Percentiles rank a stretch among this genome's conserved stretches.
Conservation (phyloP, 1,140 invertebrate species). For the Drosophila busckii region DNA sequence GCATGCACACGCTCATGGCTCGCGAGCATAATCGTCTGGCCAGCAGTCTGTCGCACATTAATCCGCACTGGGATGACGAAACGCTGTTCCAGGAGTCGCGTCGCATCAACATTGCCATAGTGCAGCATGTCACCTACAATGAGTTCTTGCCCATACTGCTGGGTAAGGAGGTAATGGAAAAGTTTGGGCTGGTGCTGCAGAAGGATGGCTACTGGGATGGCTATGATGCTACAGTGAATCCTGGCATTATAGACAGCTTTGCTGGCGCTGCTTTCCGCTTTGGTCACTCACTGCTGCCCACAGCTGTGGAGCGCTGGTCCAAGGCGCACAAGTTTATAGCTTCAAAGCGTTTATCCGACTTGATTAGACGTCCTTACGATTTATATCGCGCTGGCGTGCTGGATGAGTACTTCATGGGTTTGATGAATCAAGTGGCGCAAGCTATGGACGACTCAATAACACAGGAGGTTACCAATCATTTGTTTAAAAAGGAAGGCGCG, state of each 20-base stretch:
- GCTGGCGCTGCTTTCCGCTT: conserved; percentile 93
- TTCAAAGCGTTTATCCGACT: conserved; percentile 91
- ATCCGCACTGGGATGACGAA: conserved; percentile 97
- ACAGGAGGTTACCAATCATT: conserved; percentile 94
- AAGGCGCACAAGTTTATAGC: conserved; percentile 96
- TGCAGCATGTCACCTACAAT: conserved; percentile 96
- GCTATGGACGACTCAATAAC: conserved; percentile 97
- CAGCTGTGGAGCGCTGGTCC: conserved; percentile 93
- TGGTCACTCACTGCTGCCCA: conserved; percentile 92
- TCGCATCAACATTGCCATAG: conserved; percentile 92
- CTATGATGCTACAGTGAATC: conserved; percentile 91
- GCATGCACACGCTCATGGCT: conserved; percentile 94
- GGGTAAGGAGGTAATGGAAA: conserved; percentile 95
- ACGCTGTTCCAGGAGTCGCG: conserved; percentile 95
- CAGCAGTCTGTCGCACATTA: conserved; percentile 86
- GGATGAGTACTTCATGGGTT: conserved; percentile 94
- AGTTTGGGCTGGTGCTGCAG: conserved; percentile 90
- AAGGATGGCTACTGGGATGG: conserved; percentile 95
- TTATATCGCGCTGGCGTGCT: conserved; percentile 93
- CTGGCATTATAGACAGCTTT: conserved; percentile 91
- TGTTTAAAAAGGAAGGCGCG: conserved; percentile 93
- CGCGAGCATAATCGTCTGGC: conserved; percentile 93
- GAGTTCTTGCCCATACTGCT: conserved; percentile 96
- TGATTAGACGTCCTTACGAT: conserved; percentile 93
- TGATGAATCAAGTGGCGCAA: conserved; percentile 96